Evolutionary conservation across 2,113 vertebrate species (phyloP).

Genomic region (Dascyllus trimaculatus): DNA sequence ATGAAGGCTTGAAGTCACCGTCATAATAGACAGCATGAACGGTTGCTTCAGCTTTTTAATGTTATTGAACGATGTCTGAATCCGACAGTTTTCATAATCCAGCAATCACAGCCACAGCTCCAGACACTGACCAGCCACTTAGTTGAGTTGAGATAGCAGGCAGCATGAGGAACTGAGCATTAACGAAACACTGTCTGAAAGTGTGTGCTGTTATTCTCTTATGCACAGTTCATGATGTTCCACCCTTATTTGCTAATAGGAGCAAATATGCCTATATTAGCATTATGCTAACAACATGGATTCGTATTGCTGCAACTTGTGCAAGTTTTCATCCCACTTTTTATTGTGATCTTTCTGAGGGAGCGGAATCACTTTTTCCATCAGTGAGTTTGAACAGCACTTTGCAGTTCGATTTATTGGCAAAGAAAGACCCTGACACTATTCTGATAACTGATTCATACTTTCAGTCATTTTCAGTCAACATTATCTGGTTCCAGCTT

Average conservation of each 20-base stretch:
- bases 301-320: too few relatives aligned
- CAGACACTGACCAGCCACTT: background rate
- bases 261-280: background rate
- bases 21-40: too few relatives aligned
- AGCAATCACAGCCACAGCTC: background rate
- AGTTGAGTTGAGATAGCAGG: background rate
- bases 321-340: too few relatives aligned
- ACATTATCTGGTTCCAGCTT: background rate
- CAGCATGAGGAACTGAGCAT: background rate
- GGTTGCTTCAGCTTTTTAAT: background rate
- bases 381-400: background rate
- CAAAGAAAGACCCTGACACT: background rate
- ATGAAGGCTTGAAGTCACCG: too few relatives aligned
- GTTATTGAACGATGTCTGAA: background rate
- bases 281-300: too few relatives aligned
- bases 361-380: too few relatives aligned
- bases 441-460: background rate
- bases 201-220: background rate
- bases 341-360: too few relatives aligned
- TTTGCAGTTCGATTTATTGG: background rate
- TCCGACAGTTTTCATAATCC: background rate
- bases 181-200: too few relatives aligned
- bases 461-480: background rate
- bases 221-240: background rate
- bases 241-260: background rate